These are phyloP conservation scores for Ericerus pela DNA, from an alignment of 1,140 invertebrate species.

Conservation along the genomic window DNA sequence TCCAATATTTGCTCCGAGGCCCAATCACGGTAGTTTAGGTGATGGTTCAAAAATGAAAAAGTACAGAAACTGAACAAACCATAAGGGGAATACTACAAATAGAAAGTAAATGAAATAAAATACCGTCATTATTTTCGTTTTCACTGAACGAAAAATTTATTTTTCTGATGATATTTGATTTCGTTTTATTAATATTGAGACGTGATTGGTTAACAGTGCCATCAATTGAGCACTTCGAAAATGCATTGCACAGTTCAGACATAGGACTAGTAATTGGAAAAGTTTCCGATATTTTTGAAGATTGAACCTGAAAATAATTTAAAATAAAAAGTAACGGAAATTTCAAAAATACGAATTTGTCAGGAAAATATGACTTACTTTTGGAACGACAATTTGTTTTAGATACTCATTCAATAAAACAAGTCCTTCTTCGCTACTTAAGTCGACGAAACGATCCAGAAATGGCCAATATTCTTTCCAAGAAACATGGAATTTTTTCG, in stretches of 20 bases:
- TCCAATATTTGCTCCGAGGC: no score
- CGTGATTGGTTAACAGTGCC: no score
- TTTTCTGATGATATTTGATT: no score
- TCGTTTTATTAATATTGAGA: no score
- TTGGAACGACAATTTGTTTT: conserved; percentile 31
- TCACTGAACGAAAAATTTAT: no score
- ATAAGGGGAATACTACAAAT: no score
- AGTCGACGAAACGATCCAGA: conserved; percentile 59
- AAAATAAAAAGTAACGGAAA: conserved; percentile 4
- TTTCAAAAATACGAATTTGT: conserved; percentile 4
- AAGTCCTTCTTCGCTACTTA: conserved; percentile 53
- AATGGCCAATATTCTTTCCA: conserved; percentile 90
- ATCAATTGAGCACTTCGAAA: conserved; percentile 21
- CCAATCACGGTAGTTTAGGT: no score
- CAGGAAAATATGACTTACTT: not conserved
- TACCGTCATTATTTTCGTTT: no score
- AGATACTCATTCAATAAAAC: conserved; percentile 57
- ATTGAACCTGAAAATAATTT: not conserved
- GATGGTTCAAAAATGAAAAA: no score
- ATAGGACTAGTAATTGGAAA: conserved; percentile 33
- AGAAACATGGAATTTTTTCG: conserved; percentile 52
- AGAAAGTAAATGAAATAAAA: no score
- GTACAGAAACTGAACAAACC: no score
- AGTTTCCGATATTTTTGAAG: not conserved
- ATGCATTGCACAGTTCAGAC: conserved; percentile 37